Evolutionary conservation across 35 echinoderm and acorn worm genomes (phyloP).

Genomic region (Heliocidaris erythrogramma): DNA sequence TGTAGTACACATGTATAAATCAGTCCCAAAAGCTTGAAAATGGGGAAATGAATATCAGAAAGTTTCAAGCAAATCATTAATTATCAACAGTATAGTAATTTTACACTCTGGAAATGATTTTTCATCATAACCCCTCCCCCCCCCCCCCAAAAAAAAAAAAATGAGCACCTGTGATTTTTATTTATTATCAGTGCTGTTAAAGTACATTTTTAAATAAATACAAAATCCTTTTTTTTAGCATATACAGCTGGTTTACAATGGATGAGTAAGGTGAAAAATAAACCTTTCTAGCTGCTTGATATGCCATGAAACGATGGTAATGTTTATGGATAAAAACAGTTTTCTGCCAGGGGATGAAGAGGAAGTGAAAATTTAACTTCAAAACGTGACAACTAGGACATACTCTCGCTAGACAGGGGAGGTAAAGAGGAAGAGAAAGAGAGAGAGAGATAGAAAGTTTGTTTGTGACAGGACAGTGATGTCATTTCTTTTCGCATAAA

Average conservation of each 20-base stretch:
- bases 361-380: not conserved
- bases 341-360: not conserved
- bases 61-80: too few species aligned
- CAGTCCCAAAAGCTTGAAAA: too few species aligned
- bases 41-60: too few species aligned
- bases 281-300: not conserved
- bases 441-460: not conserved
- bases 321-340: constrained; percentile 13
- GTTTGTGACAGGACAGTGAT: not conserved
- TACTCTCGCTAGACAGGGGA: not conserved
- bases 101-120: too few species aligned
- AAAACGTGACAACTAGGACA: not conserved
- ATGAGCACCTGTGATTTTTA: too few species aligned
- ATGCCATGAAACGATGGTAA: not conserved
- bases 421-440: not conserved
- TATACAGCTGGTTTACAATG: not conserved
- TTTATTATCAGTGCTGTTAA: too few species aligned
- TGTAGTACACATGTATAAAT: too few species aligned
- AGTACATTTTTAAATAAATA: too few species aligned
- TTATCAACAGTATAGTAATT: too few species aligned
- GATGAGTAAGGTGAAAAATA: not conserved
- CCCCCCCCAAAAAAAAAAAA: too few species aligned
- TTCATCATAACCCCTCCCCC: too few species aligned
- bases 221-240: too few species aligned
- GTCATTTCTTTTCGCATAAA: not conserved